Conservation (phyloP, 2,888 invertebrate species). For the Acleris holmiana region DNA sequence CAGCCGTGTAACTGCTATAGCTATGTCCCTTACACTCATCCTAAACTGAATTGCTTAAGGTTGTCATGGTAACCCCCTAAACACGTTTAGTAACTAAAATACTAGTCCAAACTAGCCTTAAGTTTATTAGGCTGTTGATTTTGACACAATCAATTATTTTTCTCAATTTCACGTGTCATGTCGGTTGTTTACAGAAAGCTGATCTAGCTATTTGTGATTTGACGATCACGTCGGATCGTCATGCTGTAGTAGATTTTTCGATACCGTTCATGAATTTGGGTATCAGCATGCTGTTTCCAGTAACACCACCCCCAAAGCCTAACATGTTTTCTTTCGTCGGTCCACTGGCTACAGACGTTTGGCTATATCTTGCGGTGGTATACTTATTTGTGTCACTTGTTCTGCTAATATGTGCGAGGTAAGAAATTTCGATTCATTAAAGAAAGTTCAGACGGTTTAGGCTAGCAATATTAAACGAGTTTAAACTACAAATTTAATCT, state of each 20-base stretch:
- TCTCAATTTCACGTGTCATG: no score
- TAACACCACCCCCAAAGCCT: slow-evolving; percentile 90
- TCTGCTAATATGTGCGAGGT: slow-evolving; percentile 92
- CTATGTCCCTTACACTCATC: no score
- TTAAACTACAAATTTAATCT: no score
- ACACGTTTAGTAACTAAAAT: no score
- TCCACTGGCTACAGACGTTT: slow-evolving; percentile 92
- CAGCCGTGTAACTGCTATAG: no score
- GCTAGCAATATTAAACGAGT: not conserved
- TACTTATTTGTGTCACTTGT: slow-evolving; percentile 93
- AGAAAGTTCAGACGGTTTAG: no score
- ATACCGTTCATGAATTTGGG: slow-evolving; percentile 98
- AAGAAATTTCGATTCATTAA: slow-evolving; percentile 38
- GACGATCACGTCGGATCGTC: slow-evolving; percentile 95
- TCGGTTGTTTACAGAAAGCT: slow-evolving; percentile 83
- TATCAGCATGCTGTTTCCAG: slow-evolving; percentile 93
- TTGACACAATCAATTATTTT: not conserved
- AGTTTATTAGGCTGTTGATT: slow-evolving; percentile 48
- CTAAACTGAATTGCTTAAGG: no score
- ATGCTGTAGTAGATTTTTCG: slow-evolving; percentile 95
- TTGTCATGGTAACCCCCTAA: no score
- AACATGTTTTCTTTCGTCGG: slow-evolving; percentile 94
- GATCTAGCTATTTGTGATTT: slow-evolving; percentile 86
- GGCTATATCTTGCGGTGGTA: slow-evolving; percentile 94
- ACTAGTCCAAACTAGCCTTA: no score